Percentiles rank a stretch among this genome's conserved stretches.
Conservation (phyloP, 2,113 vertebrate genomes). For the Chamaetylas fuelleborni region DNA sequence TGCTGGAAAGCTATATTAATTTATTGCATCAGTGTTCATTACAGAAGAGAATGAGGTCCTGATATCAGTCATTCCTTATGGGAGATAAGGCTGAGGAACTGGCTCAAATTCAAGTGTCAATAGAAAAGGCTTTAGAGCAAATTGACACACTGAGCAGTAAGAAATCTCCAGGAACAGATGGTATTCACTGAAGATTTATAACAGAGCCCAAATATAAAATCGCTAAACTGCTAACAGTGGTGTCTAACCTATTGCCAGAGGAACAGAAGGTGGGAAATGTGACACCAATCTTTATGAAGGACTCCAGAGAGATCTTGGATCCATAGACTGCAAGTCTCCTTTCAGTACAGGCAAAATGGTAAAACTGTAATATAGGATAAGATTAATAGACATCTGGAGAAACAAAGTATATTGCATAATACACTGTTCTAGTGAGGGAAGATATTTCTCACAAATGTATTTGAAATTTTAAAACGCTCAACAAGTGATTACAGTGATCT, state of each 20-base stretch:
- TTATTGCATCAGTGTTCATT: constrained; percentile 50
- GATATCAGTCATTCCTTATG: constrained; percentile 31
- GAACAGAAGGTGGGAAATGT: constrained; percentile 57
- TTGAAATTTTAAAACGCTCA: background rate
- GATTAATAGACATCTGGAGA: background rate
- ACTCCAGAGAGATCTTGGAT: constrained; percentile 29
- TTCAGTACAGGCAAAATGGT: background rate
- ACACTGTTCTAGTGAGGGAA: background rate
- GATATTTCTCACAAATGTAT: background rate
- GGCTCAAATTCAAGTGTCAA: constrained; percentile 55
- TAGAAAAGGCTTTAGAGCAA: constrained; percentile 54
- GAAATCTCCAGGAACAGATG: constrained; percentile 63
- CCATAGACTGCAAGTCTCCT: background rate
- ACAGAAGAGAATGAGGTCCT: constrained; percentile 45
- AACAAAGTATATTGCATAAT: background rate
- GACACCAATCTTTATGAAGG: constrained; percentile 52
- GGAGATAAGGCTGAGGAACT: constrained; percentile 44
- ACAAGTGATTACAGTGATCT: background rate
- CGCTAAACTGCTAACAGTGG: background rate
- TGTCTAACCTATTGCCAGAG: constrained; percentile 47
- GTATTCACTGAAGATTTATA: constrained; percentile 55
- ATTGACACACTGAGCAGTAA: constrained; percentile 43
- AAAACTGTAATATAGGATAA: background rate
- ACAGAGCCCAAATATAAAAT: constrained; percentile 48
- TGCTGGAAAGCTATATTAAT: constrained; percentile 53